Conservation (phyloP, 2,888 invertebrate species). For the Embidobia sp. region DNA sequence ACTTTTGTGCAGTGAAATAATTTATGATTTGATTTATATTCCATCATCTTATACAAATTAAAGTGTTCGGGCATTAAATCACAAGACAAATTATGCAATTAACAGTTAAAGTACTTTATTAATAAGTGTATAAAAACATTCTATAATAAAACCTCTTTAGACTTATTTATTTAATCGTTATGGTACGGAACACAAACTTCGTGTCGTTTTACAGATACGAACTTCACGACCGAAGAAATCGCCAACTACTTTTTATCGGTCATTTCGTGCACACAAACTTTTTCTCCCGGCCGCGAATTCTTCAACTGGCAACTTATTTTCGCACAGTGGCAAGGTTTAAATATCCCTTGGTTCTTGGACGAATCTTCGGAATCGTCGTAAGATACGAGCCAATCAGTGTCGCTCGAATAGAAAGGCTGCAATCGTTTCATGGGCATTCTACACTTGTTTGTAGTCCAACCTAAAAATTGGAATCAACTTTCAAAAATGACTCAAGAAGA, state of each 20-base stretch:
- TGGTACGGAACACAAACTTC: constrained; percentile 5
- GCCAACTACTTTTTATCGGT: constrained; percentile 48
- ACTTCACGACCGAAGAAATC: constrained; percentile 15
- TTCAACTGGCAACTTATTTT: constrained; percentile 49
- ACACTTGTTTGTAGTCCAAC: too few species aligned
- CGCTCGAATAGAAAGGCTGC: constrained; percentile 29
- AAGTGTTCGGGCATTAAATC: too few species aligned
- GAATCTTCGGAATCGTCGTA: constrained; percentile 41
- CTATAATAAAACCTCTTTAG: too few species aligned
- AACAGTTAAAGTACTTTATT: too few species aligned
- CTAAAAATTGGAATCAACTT: too few species aligned
- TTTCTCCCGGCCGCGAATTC: constrained; percentile 36
- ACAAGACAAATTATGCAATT: too few species aligned
- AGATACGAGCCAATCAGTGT: constrained; percentile 22
- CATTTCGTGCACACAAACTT: constrained; percentile 59
- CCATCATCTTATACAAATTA: too few species aligned
- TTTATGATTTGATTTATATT: too few species aligned
- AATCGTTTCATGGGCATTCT: constrained; percentile 6
- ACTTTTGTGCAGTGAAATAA: too few species aligned
- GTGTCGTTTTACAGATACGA: constrained; percentile 9
- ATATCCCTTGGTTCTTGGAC: neutral
- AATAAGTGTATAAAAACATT: too few species aligned
- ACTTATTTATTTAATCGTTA: constrained; percentile 29
- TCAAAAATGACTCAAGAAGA: too few species aligned
- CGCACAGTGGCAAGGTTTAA: constrained; percentile 27